Evolutionary conservation across 2,113 vertebrate species (phyloP).

Genomic region (Excalfactoria chinensis): DNA sequence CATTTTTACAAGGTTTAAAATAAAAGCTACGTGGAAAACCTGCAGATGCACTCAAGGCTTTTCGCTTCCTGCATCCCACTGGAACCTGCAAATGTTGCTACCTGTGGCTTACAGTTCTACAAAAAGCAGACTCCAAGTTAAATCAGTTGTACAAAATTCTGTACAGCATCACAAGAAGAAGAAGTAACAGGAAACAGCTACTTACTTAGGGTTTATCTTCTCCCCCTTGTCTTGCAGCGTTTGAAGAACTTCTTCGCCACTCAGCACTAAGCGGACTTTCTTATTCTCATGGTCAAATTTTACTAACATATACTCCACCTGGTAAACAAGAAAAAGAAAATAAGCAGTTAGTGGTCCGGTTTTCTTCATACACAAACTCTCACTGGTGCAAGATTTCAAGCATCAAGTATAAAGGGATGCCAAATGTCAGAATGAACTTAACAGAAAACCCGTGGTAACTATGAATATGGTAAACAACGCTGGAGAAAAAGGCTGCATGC

Average conservation of each 20-base stretch:
- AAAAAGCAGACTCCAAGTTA: not conserved
- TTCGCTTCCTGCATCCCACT: not conserved
- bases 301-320: constrained; percentile 98
- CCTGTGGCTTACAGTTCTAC: not conserved
- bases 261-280: constrained; percentile 87
- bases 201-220: constrained; percentile 96
- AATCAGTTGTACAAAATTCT: not conserved
- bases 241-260: constrained; percentile 87
- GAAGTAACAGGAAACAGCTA: not conserved
- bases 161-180: not conserved
- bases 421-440: not conserved
- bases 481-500: not conserved
- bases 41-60: not conserved
- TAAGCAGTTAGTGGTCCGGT: not conserved
- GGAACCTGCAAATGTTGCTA: not conserved
- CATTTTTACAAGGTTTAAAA: not conserved
- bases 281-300: constrained; percentile 90
- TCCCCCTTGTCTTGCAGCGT: constrained; percentile 94
- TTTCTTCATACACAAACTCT: not conserved
- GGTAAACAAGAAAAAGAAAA: constrained; percentile 28
- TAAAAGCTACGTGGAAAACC: not conserved
- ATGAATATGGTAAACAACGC: not conserved
- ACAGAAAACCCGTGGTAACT: not conserved
- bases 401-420: not conserved
- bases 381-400: not conserved